phyloP scores from a whole-genome alignment of 2,113 vertebrate species.

The Clarias macrocephalus region DNA sequence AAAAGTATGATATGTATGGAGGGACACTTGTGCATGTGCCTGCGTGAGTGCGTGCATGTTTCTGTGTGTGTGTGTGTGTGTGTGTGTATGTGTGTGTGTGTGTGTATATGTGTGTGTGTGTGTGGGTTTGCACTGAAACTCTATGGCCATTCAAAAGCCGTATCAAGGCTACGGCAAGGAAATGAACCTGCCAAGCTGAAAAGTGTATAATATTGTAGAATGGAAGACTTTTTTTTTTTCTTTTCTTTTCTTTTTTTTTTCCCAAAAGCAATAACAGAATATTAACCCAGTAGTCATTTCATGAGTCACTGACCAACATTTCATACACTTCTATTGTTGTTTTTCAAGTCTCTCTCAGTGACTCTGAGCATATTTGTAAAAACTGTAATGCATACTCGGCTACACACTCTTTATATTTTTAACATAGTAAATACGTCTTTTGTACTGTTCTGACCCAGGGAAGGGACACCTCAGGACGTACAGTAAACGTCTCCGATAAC shows the following conservation, averaged over 20 bases:
- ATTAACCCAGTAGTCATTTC: slow-evolving; percentile 26
- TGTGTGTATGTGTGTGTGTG: not conserved
- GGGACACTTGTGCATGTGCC: slow-evolving; percentile 21
- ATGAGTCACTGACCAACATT: slow-evolving; percentile 18
- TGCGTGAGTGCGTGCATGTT: not conserved
- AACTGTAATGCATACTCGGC: not conserved
- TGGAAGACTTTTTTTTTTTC: not conserved
- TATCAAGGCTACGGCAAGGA: slow-evolving; percentile 4
- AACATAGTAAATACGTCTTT: not conserved
- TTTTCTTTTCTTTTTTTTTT: not conserved
- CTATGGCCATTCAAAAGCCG: not conserved
- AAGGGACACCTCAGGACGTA: not conserved
- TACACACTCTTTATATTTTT: not conserved
- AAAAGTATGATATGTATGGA: slow-evolving; percentile 57
- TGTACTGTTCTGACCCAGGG: not conserved
- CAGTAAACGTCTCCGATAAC: not conserved
- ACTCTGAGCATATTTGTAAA: not conserved
- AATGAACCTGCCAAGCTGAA: slow-evolving; percentile 23
- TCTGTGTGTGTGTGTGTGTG: slow-evolving; percentile 1
- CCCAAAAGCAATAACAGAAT: slow-evolving; percentile 1
- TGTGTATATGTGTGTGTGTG: slow-evolving; percentile 5
- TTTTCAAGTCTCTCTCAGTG: not conserved
- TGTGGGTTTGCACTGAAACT: not conserved
- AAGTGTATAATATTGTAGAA: slow-evolving; percentile 16
- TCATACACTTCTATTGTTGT: not conserved